phyloP scores from a whole-genome alignment of 53 echinoderm and acorn worm genomes.

The Stichopus horrens region DNA sequence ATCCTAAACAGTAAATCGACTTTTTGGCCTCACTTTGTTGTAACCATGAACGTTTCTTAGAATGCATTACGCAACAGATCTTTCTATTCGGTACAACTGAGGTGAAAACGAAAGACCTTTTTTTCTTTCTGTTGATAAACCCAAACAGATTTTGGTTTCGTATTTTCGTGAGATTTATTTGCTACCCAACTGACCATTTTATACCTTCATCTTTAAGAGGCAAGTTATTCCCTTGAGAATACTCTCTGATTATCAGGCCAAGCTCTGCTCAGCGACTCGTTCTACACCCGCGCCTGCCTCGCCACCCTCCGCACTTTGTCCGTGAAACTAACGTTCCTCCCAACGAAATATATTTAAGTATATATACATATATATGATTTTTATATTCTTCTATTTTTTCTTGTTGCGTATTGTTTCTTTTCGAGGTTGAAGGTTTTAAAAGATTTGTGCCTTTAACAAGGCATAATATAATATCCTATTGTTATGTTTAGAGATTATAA shows the following conservation, averaged over 20 bases:
- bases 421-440: background rate
- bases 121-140: no score
- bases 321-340: background rate
- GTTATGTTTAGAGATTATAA: conserved; percentile 35
- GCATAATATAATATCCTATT: conserved; percentile 22
- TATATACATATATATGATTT: background rate
- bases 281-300: background rate
- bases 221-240: background rate
- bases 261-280: no score
- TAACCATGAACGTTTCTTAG: no score
- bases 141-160: background rate
- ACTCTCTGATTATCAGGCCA: background rate
- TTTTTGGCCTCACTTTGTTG: no score
- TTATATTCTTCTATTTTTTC: no score
- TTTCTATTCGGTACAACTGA: no score
- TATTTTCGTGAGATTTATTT: background rate
- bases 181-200: background rate
- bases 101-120: no score
- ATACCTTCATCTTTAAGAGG: background rate
- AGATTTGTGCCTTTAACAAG: background rate
- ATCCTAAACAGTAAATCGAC: no score
- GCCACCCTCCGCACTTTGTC: background rate
- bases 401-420: background rate
- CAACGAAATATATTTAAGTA: background rate
- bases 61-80: no score